Conservation (phyloP, 2,113 vertebrate genomes). For the Sapajus apella region DNA sequence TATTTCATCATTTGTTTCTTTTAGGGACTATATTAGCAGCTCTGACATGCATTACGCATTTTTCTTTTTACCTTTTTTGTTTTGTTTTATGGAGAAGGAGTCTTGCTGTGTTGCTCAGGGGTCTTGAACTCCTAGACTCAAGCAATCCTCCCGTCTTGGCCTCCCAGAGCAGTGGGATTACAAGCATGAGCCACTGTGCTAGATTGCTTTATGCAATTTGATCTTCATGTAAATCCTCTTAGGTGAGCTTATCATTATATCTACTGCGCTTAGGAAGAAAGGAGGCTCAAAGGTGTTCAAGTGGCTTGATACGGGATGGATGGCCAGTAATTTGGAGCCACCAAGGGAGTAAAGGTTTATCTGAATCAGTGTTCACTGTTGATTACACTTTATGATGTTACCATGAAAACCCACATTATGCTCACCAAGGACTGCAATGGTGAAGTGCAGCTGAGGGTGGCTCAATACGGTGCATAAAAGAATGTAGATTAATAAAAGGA, state of each 20-base stretch:
- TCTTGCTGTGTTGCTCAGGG: too few relatives aligned
- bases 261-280: not conserved
- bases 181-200: too few relatives aligned
- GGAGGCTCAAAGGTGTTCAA: not conserved
- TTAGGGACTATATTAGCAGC: not conserved
- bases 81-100: too few relatives aligned
- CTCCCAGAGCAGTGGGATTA: too few relatives aligned
- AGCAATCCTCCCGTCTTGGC: too few relatives aligned
- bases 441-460: not conserved
- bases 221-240: not conserved
- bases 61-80: not conserved
- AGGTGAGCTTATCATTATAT: not conserved
- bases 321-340: not conserved
- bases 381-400: not conserved
- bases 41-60: not conserved
- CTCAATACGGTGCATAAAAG: not conserved
- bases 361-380: not conserved
- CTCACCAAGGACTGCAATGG: not conserved
- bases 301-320: not conserved
- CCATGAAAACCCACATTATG: not conserved
- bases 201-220: not conserved
- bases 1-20: not conserved
- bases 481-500: not conserved
- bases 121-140: too few relatives aligned
- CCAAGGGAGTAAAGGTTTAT: not conserved